Conservation (phyloP, 2,113 vertebrate species). For the Hydrochoerus hydrochaeris region DNA sequence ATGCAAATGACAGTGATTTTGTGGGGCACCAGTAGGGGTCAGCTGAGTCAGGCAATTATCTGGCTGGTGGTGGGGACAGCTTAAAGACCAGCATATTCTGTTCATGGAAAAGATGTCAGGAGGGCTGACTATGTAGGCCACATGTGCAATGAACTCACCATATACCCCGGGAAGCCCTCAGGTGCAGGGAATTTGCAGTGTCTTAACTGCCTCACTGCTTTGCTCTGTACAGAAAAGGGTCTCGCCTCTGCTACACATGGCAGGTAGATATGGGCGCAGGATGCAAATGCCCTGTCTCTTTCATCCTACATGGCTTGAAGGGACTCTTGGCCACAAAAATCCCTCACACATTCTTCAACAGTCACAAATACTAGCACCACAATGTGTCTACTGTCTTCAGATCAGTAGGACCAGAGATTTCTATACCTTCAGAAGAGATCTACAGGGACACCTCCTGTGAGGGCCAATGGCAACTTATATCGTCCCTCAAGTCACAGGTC, state of each 20-base stretch:
- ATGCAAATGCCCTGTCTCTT: too few relatives aligned
- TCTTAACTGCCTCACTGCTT: background rate
- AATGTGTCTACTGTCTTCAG: background rate
- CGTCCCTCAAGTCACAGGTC: background rate
- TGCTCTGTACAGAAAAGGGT: background rate
- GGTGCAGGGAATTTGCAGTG: background rate
- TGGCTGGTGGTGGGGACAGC: background rate
- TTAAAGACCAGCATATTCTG: background rate
- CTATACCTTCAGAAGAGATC: background rate
- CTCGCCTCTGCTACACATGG: background rate
- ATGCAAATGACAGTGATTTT: background rate
- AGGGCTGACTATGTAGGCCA: background rate
- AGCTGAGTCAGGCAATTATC: background rate
- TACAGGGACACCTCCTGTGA: background rate
- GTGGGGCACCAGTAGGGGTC: background rate
- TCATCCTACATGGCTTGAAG: background rate
- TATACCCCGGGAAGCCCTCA: background rate
- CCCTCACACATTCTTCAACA: background rate
- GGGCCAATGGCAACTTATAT: accelerated
- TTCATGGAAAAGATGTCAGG: background rate
- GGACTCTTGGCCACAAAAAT: accelerated
- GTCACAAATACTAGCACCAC: background rate
- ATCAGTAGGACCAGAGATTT: background rate
- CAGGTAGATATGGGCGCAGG: background rate
- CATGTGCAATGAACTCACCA: background rate